phyloP scores from a whole-genome alignment of 2,113 vertebrate species.

The Gymnorhina tibicen region DNA sequence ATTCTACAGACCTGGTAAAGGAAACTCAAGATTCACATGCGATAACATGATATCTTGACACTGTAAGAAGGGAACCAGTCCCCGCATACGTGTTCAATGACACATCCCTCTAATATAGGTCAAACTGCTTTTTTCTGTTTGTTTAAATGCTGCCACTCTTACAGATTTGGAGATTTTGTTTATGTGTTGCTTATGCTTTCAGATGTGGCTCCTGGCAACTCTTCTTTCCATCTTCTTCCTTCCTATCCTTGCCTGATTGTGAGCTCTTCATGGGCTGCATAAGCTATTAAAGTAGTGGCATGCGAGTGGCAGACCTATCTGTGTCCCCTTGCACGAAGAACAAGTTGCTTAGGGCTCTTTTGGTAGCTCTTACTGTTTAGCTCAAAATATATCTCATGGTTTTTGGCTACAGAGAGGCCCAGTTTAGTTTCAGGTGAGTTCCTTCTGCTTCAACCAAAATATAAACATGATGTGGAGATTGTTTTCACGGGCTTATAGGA shows the following conservation, averaged over 20 bases:
- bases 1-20: neutral
- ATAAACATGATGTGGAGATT: neutral
- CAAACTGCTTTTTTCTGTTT: neutral
- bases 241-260: neutral
- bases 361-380: neutral
- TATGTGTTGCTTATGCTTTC: neutral
- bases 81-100: neutral
- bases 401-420: neutral
- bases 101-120: neutral
- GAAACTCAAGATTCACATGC: neutral
- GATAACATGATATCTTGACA: neutral
- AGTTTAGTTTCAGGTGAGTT: neutral
- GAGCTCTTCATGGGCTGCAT: neutral
- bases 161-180: neutral
- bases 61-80: neutral
- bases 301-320: neutral
- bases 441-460: neutral
- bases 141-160: neutral
- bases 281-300: neutral
- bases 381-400: neutral
- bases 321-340: neutral
- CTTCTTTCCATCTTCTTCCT: neutral
- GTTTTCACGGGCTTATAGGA: neutral
- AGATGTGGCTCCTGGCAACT: neutral
- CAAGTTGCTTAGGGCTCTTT: neutral